phyloP scores from a whole-genome alignment of 2,113 vertebrate species.

The Tapirus terrestris region DNA sequence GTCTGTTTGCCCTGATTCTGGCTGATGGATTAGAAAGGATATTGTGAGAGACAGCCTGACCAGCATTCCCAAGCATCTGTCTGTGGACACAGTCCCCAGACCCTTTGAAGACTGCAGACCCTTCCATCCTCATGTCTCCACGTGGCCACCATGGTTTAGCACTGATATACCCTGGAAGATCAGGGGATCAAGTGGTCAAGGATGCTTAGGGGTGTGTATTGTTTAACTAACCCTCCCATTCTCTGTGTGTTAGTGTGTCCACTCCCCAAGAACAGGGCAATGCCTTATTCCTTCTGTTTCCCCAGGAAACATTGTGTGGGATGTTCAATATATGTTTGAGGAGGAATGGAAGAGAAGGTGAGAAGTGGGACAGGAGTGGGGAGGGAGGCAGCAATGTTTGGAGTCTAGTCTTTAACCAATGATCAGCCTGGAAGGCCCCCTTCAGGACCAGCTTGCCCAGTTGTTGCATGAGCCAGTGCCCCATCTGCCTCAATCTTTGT shows the following conservation, averaged over 20 bases:
- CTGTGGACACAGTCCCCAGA: not conserved
- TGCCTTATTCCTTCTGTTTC: not conserved
- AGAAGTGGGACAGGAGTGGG: not conserved
- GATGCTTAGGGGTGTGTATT: not conserved
- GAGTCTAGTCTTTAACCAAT: not conserved
- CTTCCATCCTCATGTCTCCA: not conserved
- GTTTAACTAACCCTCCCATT: not conserved
- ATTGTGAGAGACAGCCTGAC: not conserved
- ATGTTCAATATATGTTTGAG: not conserved
- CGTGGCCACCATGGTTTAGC: accelerated
- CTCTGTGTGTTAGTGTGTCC: not conserved
- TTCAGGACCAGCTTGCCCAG: accelerated
- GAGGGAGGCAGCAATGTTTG: not conserved
- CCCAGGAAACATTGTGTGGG: not conserved
- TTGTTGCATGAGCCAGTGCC: not conserved
- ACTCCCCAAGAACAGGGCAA: too few relatives aligned
- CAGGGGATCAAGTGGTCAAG: accelerated
- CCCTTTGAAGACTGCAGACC: not conserved
- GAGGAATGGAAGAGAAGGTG: not conserved
- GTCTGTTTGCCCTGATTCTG: not conserved
- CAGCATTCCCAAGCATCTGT: not conserved
- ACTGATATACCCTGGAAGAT: too few relatives aligned
- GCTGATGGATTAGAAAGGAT: not conserved
- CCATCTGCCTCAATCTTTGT: not conserved
- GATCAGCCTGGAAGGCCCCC: not conserved